A percentile compares a stretch with the other conserved stretches of the same genome.
Evolutionary conservation across 2,797 vertebrate genomes (phyloP).

Genomic region (Coendou prehensilis): DNA sequence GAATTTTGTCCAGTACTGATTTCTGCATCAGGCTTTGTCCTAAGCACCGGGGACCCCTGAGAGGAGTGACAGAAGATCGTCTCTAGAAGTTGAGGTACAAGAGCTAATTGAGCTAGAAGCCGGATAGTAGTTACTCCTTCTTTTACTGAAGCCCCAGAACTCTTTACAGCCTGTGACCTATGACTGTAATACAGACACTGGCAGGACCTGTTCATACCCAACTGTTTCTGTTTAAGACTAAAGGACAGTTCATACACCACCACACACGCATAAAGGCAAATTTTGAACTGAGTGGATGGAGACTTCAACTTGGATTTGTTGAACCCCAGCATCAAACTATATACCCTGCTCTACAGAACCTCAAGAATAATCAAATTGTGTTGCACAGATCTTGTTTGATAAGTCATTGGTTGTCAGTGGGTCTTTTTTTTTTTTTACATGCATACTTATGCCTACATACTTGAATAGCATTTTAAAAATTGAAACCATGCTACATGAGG

Average conservation of each 20-base stretch:
- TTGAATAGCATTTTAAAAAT: slow-evolving; percentile 35
- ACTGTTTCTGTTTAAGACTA: slow-evolving; percentile 27
- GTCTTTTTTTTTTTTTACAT: slow-evolving; percentile 4
- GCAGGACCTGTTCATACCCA: background rate
- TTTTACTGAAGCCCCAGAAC: background rate
- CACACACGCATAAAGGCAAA: background rate
- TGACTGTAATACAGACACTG: background rate
- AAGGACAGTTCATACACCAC: background rate
- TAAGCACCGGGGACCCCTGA: background rate
- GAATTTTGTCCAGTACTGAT: background rate
- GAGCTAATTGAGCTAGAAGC: background rate
- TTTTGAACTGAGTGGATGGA: background rate
- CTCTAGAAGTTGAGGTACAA: slow-evolving; percentile 7
- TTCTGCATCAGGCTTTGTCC: background rate
- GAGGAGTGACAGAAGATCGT: background rate
- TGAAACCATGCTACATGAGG: slow-evolving; percentile 10
- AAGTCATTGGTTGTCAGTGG: background rate
- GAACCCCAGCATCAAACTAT: background rate
- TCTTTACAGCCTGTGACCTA: background rate
- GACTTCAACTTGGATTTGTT: slow-evolving; percentile 41
- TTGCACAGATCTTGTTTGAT: background rate
- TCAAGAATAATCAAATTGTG: slow-evolving; percentile 18
- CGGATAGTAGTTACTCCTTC: background rate
- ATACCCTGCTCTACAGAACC: background rate
- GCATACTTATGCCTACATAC: slow-evolving; percentile 38